These are phyloP conservation scores for Coenobita brevimanus DNA, from an alignment of 1,140 invertebrate genomes.

Conservation along the genomic window DNA sequence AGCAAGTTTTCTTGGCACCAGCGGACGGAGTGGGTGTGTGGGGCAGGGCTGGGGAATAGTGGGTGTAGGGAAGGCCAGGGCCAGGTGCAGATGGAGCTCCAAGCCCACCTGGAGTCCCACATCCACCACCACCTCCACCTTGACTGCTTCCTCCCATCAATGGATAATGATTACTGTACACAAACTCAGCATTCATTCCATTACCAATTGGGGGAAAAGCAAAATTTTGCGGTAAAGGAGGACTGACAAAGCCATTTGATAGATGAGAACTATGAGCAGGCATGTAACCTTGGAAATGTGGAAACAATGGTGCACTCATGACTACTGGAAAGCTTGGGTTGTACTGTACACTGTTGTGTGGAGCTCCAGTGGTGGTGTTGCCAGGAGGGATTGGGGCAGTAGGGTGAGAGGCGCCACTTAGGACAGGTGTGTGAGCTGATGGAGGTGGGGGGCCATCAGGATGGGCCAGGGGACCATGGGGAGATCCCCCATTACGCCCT, in stretches of 20 bases:
- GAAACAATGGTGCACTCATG: constrained; percentile 50
- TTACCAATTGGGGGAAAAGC: constrained; percentile 47
- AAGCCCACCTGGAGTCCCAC: constrained; percentile 42
- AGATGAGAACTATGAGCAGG: constrained; percentile 45
- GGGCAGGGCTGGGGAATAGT: constrained; percentile 43
- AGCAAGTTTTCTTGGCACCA: constrained; percentile 66
- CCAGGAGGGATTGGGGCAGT: constrained; percentile 44
- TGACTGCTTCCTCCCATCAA: constrained; percentile 51
- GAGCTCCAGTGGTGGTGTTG: constrained; percentile 25
- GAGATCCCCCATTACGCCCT: constrained; percentile 56
- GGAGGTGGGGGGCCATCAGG: constrained; percentile 46
- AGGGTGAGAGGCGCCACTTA: constrained; percentile 46
- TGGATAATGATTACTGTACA: constrained; percentile 53
- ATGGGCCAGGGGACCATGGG: constrained; percentile 39
- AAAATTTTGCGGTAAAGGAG: constrained; percentile 47
- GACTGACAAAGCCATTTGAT: constrained; percentile 54
- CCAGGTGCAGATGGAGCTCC: constrained; percentile 42
- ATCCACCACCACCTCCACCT: constrained; percentile 41
- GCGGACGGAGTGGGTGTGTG: constrained; percentile 57
- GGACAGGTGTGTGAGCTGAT: constrained; percentile 39
- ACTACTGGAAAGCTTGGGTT: constrained; percentile 51
- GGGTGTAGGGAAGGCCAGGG: constrained; percentile 50
- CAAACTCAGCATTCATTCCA: constrained; percentile 57
- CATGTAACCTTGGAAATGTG: constrained; percentile 49
- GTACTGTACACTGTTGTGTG: constrained; percentile 54